A percentile compares a stretch with the other conserved stretches of the same genome.
These are phyloP conservation scores for Drosophila pruinosa DNA, from an alignment of 1,140 invertebrate species.

Conservation along the genomic window DNA sequence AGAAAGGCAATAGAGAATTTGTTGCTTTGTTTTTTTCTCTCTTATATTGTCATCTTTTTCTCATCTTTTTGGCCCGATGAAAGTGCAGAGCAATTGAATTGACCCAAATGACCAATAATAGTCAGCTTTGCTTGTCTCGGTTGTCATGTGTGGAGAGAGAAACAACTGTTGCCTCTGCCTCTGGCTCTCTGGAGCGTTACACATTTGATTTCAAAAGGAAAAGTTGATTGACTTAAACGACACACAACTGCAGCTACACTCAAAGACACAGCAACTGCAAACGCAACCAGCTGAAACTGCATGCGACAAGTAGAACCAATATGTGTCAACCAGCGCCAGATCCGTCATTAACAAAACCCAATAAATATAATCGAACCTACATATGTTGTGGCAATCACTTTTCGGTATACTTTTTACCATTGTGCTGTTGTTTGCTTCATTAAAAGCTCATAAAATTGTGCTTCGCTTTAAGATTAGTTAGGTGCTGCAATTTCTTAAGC, in stretches of 20 bases:
- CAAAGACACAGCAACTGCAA: background rate
- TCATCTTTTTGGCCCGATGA: constrained; percentile 49
- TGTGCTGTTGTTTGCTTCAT: background rate
- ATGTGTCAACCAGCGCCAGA: constrained; percentile 53
- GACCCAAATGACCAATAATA: constrained; percentile 77
- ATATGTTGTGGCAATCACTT: background rate
- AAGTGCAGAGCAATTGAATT: constrained; percentile 74
- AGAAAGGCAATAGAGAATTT: constrained; percentile 54
- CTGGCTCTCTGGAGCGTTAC: background rate
- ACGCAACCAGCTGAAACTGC: constrained; percentile 43
- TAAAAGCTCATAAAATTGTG: constrained; percentile 5
- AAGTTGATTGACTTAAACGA: constrained; percentile 78
- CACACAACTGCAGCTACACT: background rate
- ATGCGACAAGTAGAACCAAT: constrained; percentile 51
- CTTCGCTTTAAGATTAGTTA: constrained; percentile 2
- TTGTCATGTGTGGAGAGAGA: background rate
- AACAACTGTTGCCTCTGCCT: constrained; percentile 17
- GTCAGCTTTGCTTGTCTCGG: constrained; percentile 10
- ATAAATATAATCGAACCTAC: constrained; percentile 6
- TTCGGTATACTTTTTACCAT: background rate
- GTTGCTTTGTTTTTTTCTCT: constrained; percentile 27
- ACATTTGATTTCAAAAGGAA: constrained; percentile 74
- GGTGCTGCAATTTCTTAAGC: background rate
- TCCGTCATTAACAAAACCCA: constrained; percentile 38
- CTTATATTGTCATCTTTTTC: background rate